Evolutionary conservation across 2,888 invertebrate genomes (phyloP).

Genomic region (Leucophora obtusa): DNA sequence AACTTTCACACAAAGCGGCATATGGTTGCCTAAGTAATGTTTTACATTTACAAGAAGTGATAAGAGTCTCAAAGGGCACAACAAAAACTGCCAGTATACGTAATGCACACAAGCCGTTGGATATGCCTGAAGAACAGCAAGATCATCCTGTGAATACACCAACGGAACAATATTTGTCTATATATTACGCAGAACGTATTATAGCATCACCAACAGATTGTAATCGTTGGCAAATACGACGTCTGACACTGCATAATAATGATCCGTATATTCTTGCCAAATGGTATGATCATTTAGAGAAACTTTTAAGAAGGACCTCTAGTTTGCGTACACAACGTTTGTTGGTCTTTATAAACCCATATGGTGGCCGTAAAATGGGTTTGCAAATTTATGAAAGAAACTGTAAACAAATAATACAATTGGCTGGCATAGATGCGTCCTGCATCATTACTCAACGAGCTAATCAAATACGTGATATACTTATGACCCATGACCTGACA

Average conservation of each 20-base stretch:
- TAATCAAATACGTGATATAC: slow-evolving; percentile 86
- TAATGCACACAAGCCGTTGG: slow-evolving; percentile 62
- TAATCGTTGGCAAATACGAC: slow-evolving; percentile 81
- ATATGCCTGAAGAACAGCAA: neutral
- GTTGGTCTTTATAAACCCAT: slow-evolving; percentile 90
- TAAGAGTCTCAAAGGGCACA: slow-evolving; percentile 69
- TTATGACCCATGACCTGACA: slow-evolving; percentile 81
- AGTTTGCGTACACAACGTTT: slow-evolving; percentile 83
- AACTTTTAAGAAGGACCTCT: slow-evolving; percentile 66
- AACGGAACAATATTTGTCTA: slow-evolving; percentile 79
- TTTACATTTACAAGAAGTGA: slow-evolving; percentile 71
- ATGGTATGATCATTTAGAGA: slow-evolving; percentile 82
- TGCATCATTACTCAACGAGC: slow-evolving; percentile 86
- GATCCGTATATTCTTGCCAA: slow-evolving; percentile 82
- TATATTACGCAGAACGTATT: slow-evolving; percentile 81
- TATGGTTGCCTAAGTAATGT: slow-evolving; percentile 69
- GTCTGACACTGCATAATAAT: slow-evolving; percentile 81
- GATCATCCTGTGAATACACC: slow-evolving; percentile 62
- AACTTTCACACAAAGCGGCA: slow-evolving; percentile 46
- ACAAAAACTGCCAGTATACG: slow-evolving; percentile 71
- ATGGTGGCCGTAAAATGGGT: slow-evolving; percentile 88
- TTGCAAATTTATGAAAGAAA: slow-evolving; percentile 86
- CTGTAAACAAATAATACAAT: slow-evolving; percentile 83
- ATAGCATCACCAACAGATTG: slow-evolving; percentile 79
- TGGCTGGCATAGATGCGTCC: slow-evolving; percentile 84